These are phyloP conservation scores for Trichomycterus rosablanca DNA, from an alignment of 2,113 vertebrate genomes.

Conservation along the genomic window DNA sequence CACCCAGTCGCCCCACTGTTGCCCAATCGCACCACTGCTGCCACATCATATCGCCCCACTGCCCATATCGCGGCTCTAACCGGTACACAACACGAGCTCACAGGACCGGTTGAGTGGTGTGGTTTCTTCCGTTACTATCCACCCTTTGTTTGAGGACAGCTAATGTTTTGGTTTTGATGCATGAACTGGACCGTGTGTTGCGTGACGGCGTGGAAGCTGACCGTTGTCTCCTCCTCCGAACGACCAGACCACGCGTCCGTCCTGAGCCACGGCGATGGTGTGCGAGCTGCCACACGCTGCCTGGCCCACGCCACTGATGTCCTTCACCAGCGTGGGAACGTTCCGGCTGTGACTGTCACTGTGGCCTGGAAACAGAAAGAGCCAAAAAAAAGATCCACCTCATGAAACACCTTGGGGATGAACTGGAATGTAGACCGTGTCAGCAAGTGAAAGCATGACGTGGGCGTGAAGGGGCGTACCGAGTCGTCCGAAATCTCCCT, in stretches of 20 bases:
- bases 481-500: conserved; percentile 74
- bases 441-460: too few relatives aligned
- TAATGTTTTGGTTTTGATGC: too few relatives aligned
- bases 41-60: too few relatives aligned
- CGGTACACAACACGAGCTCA: background rate
- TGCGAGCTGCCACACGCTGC: conserved; percentile 76
- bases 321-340: conserved; percentile 75
- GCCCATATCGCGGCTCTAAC: too few relatives aligned
- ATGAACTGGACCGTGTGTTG: background rate
- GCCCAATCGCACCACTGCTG: too few relatives aligned
- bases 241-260: conserved; percentile 74
- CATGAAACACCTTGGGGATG: too few relatives aligned
- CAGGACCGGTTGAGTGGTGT: background rate
- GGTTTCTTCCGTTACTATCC: too few relatives aligned
- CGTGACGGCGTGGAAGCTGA: conserved; percentile 33
- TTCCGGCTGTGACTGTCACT: conserved; percentile 80
- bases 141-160: too few relatives aligned
- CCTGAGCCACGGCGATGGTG: conserved; percentile 73
- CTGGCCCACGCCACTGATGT: conserved; percentile 76
- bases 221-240: conserved; percentile 78
- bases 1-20: too few relatives aligned
- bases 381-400: too few relatives aligned
- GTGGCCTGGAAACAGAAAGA: conserved; percentile 58
- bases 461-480: conserved; percentile 58
- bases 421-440: too few relatives aligned